These are phyloP conservation scores for Mythimna pallens DNA, from an alignment of 2,888 invertebrate species.

Conservation along the genomic window DNA sequence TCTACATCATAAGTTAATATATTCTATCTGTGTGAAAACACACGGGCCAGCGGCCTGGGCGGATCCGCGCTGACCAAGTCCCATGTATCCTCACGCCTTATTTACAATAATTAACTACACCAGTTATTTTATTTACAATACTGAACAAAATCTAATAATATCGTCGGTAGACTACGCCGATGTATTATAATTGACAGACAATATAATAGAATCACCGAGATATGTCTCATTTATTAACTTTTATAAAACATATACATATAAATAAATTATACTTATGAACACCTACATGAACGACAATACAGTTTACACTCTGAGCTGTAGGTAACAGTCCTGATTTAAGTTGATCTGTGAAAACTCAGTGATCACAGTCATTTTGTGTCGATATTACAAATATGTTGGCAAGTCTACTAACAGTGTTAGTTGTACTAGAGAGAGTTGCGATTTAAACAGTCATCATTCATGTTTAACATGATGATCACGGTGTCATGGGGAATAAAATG, in stretches of 20 bases:
- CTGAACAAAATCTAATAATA: slow-evolving; percentile 57
- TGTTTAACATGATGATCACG: slow-evolving; percentile 10
- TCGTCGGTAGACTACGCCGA: slow-evolving; percentile 29
- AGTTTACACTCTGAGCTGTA: not conserved
- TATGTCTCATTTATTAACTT: slow-evolving; percentile 40
- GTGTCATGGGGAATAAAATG: not conserved
- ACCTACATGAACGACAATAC: not conserved
- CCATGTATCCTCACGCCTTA: slow-evolving; percentile 58
- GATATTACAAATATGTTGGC: not conserved
- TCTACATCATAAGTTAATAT: slow-evolving; percentile 71
- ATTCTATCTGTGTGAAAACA: slow-evolving; percentile 39
- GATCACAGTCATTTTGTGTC: not conserved
- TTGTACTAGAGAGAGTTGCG: not conserved
- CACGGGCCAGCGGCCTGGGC: not conserved
- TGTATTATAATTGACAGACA: slow-evolving; percentile 55
- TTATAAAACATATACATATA: slow-evolving; percentile 30
- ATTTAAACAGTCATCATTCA: not conserved
- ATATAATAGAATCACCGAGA: slow-evolving; percentile 46
- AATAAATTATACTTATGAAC: slow-evolving; percentile 1
- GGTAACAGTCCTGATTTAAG: not conserved
- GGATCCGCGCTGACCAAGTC: not conserved
- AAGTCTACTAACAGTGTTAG: not conserved
- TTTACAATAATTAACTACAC: slow-evolving; percentile 66
- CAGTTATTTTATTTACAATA: slow-evolving; percentile 71
- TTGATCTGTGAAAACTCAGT: not conserved